These are phyloP conservation scores for Chrysopilus asiliformis DNA, from an alignment of 2,888 invertebrate species.

Conservation along the genomic window DNA sequence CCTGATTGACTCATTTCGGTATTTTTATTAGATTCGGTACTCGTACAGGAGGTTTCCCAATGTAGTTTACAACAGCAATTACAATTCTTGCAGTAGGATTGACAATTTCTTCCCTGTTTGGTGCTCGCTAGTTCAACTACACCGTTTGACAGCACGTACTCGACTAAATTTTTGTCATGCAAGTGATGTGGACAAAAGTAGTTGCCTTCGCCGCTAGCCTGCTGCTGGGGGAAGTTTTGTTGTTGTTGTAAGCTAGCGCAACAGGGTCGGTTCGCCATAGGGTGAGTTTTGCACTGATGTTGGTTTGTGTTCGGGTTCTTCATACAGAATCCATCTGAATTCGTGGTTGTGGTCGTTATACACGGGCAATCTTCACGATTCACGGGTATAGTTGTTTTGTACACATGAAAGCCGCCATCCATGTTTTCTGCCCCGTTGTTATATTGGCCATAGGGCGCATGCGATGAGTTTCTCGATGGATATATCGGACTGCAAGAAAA, in stretches of 20 bases:
- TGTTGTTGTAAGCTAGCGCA: no score
- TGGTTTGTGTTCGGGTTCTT: no score
- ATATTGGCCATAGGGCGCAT: constrained; percentile 10
- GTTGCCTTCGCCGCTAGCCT: constrained; percentile 1
- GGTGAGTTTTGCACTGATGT: no score
- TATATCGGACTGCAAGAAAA: constrained; percentile 3
- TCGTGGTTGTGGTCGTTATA: constrained; percentile 16
- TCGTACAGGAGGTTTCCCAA: no score
- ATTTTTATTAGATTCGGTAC: constrained; percentile 3
- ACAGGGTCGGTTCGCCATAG: no score
- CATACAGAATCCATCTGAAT: no score
- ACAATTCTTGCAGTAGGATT: neutral
- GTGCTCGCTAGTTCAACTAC: constrained; percentile 22
- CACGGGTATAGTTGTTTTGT: constrained; percentile 32
- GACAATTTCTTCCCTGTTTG: constrained; percentile 10
- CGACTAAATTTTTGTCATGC: constrained; percentile 22
- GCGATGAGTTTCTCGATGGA: constrained; percentile 10
- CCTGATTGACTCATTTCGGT: constrained; percentile 12
- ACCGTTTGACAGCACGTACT: constrained; percentile 32
- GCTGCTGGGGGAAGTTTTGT: neutral
- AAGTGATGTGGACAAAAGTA: constrained; percentile 5
- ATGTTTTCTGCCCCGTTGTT: no score
- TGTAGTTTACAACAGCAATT: no score
- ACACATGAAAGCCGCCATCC: constrained; percentile 12
- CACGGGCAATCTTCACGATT: constrained; percentile 18